Evolutionary conservation across 2,797 vertebrate species (phyloP).

Genomic region (Cottoperca gobio): DNA sequence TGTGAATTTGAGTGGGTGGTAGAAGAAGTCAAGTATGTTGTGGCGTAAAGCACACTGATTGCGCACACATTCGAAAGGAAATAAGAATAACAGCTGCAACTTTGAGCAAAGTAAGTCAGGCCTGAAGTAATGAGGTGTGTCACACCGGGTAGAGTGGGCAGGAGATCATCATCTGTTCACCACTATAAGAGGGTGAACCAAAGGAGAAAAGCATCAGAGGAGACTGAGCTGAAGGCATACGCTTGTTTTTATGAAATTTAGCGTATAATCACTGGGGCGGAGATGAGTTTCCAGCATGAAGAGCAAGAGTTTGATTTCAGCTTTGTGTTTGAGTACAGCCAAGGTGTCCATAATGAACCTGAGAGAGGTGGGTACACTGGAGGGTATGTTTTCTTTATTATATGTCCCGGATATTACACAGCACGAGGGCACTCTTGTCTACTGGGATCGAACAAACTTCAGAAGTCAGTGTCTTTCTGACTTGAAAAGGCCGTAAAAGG

Average conservation of each 20-base stretch:
- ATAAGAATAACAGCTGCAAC: constrained; percentile 50
- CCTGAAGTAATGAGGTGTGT: constrained; percentile 70
- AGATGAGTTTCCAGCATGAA: constrained; percentile 87
- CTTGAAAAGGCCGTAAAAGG: not conserved
- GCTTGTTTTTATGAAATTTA: constrained; percentile 9
- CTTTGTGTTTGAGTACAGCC: constrained; percentile 90
- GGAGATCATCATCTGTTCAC: constrained; percentile 57
- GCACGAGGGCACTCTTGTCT: not conserved
- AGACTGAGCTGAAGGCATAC: constrained; percentile 33
- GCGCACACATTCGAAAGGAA: constrained; percentile 21
- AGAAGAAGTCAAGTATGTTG: constrained; percentile 56
- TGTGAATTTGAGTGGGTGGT: constrained; percentile 64
- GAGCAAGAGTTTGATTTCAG: constrained; percentile 92
- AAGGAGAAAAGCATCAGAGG: constrained; percentile 44
- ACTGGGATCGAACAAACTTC: not conserved
- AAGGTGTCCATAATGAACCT: constrained; percentile 75
- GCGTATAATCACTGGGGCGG: constrained; percentile 17
- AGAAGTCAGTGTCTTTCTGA: not conserved
- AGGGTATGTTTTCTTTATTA: not conserved
- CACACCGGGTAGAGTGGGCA: constrained; percentile 63
- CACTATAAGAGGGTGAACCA: constrained; percentile 56
- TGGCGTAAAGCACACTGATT: constrained; percentile 31
- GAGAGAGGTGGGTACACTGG: constrained; percentile 70
- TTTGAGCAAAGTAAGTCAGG: constrained; percentile 63
- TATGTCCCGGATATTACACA: not conserved